Conservation (phyloP, 2,888 invertebrate species). For the Liposcelis brunnea region DNA sequence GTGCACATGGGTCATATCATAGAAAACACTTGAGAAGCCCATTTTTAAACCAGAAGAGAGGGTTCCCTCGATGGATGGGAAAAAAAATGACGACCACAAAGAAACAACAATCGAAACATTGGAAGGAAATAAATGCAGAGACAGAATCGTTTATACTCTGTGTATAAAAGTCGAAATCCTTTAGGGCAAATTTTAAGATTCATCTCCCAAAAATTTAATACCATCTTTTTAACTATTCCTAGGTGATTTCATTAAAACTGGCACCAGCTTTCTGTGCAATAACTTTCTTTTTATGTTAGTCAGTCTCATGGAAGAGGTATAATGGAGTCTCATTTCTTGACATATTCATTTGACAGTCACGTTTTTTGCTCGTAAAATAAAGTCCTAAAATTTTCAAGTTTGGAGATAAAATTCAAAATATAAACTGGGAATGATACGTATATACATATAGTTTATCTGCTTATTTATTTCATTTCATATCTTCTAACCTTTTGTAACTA, state of each 20-base stretch:
- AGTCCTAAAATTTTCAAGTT: slow-evolving; percentile 2
- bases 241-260: neutral
- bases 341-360: slow-evolving; percentile 5
- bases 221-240: neutral
- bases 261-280: neutral
- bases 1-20: too few relatives aligned
- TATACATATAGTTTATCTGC: neutral
- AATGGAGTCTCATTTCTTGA: neutral
- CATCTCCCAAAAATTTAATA: slow-evolving; percentile 1
- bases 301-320: neutral
- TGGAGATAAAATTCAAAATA: slow-evolving; percentile 2
- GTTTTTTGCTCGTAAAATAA: slow-evolving; percentile 3
- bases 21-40: too few relatives aligned
- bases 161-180: too few relatives aligned
- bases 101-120: too few relatives aligned
- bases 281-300: neutral
- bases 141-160: too few relatives aligned
- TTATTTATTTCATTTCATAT: too few relatives aligned
- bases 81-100: too few relatives aligned
- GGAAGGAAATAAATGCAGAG: too few relatives aligned
- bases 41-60: too few relatives aligned
- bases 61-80: too few relatives aligned
- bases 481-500: too few relatives aligned
- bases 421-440: slow-evolving; percentile 1
- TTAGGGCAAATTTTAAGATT: slow-evolving; percentile 2